Base-by-base conservation (phyloP, 2,797 vertebrate genomes). In the Xyrichtys novacula region DNA sequence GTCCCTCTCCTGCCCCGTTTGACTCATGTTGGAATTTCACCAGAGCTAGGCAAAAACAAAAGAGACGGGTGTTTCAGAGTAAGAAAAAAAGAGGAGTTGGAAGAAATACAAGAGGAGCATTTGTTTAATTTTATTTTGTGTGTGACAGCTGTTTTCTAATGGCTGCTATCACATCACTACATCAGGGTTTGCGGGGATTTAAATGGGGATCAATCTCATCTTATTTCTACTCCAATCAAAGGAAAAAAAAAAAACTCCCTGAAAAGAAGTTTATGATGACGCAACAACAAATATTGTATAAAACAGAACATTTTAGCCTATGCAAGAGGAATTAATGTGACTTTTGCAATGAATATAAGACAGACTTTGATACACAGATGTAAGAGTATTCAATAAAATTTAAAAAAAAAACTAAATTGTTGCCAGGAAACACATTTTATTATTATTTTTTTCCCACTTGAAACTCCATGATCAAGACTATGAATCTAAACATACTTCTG, bases 21-120 rank as follows among this genome's bases (percentile, higher is more conserved):
- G 80, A 80, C 86, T 89, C 78, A 59, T 84, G 84, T 85, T 88
- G 85, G 85, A 91, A 88, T 88, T 83, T 85, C 78, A 84, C 85
- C 75, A 74, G 78, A 78, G 73, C 76, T 79, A 53, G 84, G 71
- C 57, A 76, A 88, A 87, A 85, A 87, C 79, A 86, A 87, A 83
- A 84, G 77, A 85, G 76, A 82, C 63, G 65, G 78, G 63, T 75
- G 82, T 85, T n/a, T 85, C 61, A 25, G 54, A 61, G 64, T 60
- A 52, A 19, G 38, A 16, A 48, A 40, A 55, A 12, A 60, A 58
- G 29, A 31, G 20, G 48, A 40, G 20, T 65, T 71, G 68, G 71
- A 76, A 54, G 67, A 79, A 81, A 81, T 63, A 61, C 66, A 76
- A 76, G 64, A 40, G 64, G 69, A 74, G 78, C 25, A 39, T 6